phyloP scores from a whole-genome alignment of 2,113 vertebrate species.

The Leptobrachium ailaonicum region DNA sequence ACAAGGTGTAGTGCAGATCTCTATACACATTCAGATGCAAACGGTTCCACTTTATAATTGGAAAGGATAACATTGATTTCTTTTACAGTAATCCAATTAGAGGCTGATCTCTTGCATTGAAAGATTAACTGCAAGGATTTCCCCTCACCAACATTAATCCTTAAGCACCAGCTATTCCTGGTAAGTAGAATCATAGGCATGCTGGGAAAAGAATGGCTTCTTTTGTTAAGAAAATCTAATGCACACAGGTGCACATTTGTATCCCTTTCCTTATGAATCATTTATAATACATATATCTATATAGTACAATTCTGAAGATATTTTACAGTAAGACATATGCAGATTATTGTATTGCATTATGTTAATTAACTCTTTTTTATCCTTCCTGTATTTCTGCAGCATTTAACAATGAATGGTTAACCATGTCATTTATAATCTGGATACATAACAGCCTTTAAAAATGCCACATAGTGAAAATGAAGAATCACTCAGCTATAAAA shows the following conservation, averaged over 20 bases:
- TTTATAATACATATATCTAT: background rate
- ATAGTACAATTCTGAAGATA: background rate
- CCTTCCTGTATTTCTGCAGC: background rate
- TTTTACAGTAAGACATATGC: slow-evolving; percentile 8
- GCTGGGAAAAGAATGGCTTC: slow-evolving; percentile 42
- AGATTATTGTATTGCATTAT: slow-evolving; percentile 2
- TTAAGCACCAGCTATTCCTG: slow-evolving; percentile 34
- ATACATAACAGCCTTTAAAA: slow-evolving; percentile 18
- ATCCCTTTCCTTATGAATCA: background rate
- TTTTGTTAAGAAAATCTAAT: slow-evolving; percentile 29
- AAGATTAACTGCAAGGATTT: slow-evolving; percentile 46
- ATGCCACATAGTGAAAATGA: slow-evolving; percentile 28
- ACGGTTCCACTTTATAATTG: slow-evolving; percentile 22
- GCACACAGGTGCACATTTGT: background rate
- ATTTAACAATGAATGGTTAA: slow-evolving; percentile 20
- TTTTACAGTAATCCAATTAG: slow-evolving; percentile 49
- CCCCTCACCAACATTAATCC: slow-evolving; percentile 41
- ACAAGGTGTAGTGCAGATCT: background rate
- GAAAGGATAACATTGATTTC: slow-evolving; percentile 43
- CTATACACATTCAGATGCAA: slow-evolving; percentile 14
- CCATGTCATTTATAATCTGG: slow-evolving; percentile 25
- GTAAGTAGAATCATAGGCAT: slow-evolving; percentile 40
- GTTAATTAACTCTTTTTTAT: background rate
- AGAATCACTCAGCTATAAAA: slow-evolving; percentile 38
- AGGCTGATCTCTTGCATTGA: slow-evolving; percentile 36